Evolutionary conservation across 2,888 invertebrate genomes (phyloP), one percentile per base, ranked within the genome.

Genomic region (Fabriciana adippe): DNA sequence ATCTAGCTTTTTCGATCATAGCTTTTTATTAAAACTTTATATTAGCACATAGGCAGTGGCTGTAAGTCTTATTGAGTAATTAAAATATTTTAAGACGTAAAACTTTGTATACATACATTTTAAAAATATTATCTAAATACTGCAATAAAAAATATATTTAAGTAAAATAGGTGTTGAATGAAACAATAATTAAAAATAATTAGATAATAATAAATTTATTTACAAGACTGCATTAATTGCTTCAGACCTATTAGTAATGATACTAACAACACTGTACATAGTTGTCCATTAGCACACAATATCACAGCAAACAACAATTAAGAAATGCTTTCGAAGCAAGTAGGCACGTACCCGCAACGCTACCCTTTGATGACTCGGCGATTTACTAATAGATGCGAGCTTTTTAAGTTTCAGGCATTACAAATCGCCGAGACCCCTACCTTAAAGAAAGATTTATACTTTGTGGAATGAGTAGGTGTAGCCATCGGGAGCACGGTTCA

Each of bases 401-500:
- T 87, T 88, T 86, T 86, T 86, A 84, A 81, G 80, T 84, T 83
- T 82, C 77, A 81, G 78, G 76, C 81, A 81, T 78, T 79, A 86
- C 86, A 85, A 87, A 85, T 84, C 87, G 84, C 86, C 87, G 82
- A 82, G 81, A 78, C 79, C 79, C 76, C 81, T 76, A 80, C 76
- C 74, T 78, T 78, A 81, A 82, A 81, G 82, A 83, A 83, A 82
- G 75, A 79, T 84, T 90, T 92, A 92, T 79, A 90, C 92, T 89
- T 92, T 96, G 92, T 95, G 96, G 93, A 97, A 97, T 75, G 95
- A 96, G 90, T 97, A 97, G 79, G 96, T 96, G 93, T 95, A 97
- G 80, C 97, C 97, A 82, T 97, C 97, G 53, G 97, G 97, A 69
- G 96, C 97, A 82, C 97, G 94, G 93, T 97, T 97, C 76, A 97